Base-by-base conservation (phyloP, 2,113 vertebrate species). In the Oncorhynchus clarkii region DNA sequence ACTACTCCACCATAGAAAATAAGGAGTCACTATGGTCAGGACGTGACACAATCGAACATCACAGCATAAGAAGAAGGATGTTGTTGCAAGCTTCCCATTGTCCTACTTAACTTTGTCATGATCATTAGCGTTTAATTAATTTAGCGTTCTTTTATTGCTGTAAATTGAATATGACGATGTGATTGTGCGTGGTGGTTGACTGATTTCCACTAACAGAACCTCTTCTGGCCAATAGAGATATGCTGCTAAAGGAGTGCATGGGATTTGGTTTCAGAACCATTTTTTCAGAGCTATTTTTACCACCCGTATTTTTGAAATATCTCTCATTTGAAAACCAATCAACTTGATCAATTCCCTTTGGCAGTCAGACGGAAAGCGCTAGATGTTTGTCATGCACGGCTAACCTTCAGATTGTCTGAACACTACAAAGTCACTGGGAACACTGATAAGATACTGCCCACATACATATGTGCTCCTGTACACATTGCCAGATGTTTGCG, bases 331-430 rank as follows among this genome's bases (percentile, higher is more conserved):
- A 45, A 45, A 45, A 45, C 8, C 39, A 45, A 45, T 45, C 39
- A 45, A 11, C 39, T 45, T 45, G 39, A 45, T 20, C 16, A 57
- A 57, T 57, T 57, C 54, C 54, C 71, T 73, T 66, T 24, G 49
- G 14, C 22, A 22, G 51, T 67, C 76, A 79, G 71, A 75, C 71
- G 57, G 62, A 48, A 85, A 79, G 29, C 8, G 39, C 39, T 45
- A 2, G 39, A 45, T 45, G 60, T 4, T 64, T 67, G 5, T 64
- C 62, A 20, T 51, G 73, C 34, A 22, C 51, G 11, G 66, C 69
- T 78, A 75, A 75, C 81, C 84, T 82, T 86, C 82, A 70, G 65
- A 51, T 74, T 78, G 68, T 71, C 74, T 69, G 67, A 84, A 74
- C 76, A n/a, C 70, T 72, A 74, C 67, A 60, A 78, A 81, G 64